phyloP scores from a whole-genome alignment of 2,113 vertebrate genomes.

The Lophochroa leadbeateri region DNA sequence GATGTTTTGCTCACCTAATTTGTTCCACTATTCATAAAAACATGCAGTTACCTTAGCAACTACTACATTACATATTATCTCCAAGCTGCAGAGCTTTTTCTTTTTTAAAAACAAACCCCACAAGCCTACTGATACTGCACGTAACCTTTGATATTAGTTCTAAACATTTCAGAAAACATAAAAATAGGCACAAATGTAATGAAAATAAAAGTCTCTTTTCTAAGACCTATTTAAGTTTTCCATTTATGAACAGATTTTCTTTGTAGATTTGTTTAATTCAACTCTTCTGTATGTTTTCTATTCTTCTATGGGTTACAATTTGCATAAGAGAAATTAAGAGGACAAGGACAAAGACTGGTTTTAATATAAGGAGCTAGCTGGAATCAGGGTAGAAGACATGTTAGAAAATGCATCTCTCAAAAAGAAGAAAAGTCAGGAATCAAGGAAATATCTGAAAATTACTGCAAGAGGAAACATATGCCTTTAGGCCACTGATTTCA shows the following conservation, averaged over 20 bases:
- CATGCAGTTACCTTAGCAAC: conserved; percentile 77
- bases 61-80: conserved; percentile 75
- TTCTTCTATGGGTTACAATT: background rate
- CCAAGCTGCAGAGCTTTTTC: conserved; percentile 68
- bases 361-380: background rate
- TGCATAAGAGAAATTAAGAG: conserved; percentile 28
- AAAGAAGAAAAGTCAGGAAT: background rate
- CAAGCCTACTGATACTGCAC: conserved; percentile 26
- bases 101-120: conserved; percentile 50
- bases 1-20: conserved; percentile 76
- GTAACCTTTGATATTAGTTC: conserved; percentile 35
- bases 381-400: background rate
- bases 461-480: conserved; percentile 32
- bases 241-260: conserved; percentile 21
- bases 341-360: background rate
- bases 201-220: background rate
- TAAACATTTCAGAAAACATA: conserved; percentile 10
- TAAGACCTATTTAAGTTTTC: background rate
- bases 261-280: background rate
- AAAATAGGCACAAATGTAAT: background rate
- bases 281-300: background rate
- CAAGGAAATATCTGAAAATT: conserved; percentile 22
- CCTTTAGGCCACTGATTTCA: conserved; percentile 15
- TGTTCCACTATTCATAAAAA: conserved; percentile 70
- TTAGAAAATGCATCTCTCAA: background rate